Conservation (phyloP, 2,113 vertebrate species). For the Clarias magur region DNA sequence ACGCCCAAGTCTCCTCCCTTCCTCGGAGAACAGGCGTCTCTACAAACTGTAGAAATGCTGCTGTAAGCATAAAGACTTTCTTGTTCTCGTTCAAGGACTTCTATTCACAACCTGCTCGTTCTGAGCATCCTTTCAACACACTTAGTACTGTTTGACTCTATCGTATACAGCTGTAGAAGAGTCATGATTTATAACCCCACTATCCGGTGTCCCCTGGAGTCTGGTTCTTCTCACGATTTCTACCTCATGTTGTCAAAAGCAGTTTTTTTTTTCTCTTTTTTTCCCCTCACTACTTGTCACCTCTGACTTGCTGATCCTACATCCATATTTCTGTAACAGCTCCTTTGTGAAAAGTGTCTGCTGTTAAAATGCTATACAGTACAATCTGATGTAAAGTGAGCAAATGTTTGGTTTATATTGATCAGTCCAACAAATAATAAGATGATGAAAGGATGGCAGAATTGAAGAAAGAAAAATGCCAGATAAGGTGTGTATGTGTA, state of each 20-base stretch:
- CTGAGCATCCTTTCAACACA: not conserved
- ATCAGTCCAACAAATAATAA: not conserved
- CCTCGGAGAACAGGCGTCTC: not conserved
- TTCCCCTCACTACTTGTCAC: too few species aligned
- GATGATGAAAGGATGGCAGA: not conserved
- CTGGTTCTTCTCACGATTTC: not conserved
- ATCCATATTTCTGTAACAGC: not conserved
- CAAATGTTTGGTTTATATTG: not conserved
- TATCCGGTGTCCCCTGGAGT: not conserved
- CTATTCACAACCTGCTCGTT: not conserved
- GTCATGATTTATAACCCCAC: conserved; percentile 7
- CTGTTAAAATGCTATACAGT: too few species aligned
- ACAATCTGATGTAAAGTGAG: not conserved
- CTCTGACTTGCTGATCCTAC: not conserved
- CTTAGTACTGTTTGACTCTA: conserved; percentile 5
- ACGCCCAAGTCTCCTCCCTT: not conserved
- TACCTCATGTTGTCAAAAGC: not conserved
- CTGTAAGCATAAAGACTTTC: not conserved
- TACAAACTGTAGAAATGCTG: not conserved
- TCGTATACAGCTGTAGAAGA: not conserved
- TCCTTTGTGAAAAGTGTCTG: not conserved
- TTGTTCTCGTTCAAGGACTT: not conserved
- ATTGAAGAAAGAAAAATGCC: not conserved
- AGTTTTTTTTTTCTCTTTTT: not conserved
- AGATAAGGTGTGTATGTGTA: not conserved